Evolutionary conservation across 1,140 invertebrate genomes (phyloP), one percentile per base, ranked within the genome.

Genomic region (Drosophila oshimai): DNA sequence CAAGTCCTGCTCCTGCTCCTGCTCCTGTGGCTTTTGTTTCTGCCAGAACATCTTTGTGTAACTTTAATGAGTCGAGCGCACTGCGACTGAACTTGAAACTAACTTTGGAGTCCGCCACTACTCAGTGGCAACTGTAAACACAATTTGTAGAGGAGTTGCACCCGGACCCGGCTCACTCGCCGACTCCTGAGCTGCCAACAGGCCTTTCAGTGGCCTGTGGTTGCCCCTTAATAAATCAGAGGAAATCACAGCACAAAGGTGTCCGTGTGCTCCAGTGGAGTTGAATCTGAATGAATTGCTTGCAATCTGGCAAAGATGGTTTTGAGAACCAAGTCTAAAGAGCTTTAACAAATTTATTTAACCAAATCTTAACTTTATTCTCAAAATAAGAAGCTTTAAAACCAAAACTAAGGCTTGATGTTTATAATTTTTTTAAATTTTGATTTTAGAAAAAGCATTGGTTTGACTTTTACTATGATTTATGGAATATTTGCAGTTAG

Each of bases 21-120:
- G 18, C 6, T 50, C 36, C 47, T 24, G 28, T 13, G 57, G 45
- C 47, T 39, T 49, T 50, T 71, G 22, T 37, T 34, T 46, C 10
- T 34, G 12, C 31, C 49, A 22, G 50, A 33, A 55, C 44, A 70
- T 68, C 58, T 58, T 41, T 55, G 50, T 53, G 53, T 68, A 74
- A 75, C 76, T 83, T 84, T 83, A 83, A 83, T 74, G 79, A 84
- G 69, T 74, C 64, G 79, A 71, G 46, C 47, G 33, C 70, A 74
- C 51, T 61, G 71, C 62, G 41, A 67, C 51, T 71, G 55, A 72
- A 74, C 49, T 74, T 74, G 71, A 73, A 57, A 33, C 24, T 39
- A 55, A 49, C 33, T 61, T 57, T 45, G 20, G 39, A 78, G 54
- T 67, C 47, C 44, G 69, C 41, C 31, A 51, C 26, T 42, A 28